Evolutionary conservation across 2,797 vertebrate genomes (phyloP).

Genomic region (Gymnodraco acuticeps): DNA sequence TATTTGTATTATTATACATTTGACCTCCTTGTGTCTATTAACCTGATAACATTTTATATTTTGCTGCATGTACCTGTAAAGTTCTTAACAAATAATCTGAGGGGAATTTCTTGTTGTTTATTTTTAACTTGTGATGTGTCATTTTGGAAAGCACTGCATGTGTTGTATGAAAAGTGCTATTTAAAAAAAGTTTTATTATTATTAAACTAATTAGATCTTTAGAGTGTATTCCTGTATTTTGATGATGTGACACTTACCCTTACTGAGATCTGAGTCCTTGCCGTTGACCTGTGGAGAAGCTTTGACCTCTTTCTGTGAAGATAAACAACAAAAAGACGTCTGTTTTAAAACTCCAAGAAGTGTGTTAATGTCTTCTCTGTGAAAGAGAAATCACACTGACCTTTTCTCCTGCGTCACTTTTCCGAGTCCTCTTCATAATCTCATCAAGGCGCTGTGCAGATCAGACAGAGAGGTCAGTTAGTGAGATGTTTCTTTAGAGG

Average conservation of each 20-base stretch:
- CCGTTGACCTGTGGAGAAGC: constrained; percentile 76
- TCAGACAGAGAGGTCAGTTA: constrained; percentile 33
- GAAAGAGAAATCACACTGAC: constrained; percentile 64
- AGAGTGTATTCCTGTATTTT: too few species aligned
- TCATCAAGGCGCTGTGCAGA: constrained; percentile 92
- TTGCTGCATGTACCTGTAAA: too few species aligned
- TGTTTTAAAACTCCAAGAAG: constrained; percentile 19
- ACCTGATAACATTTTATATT: too few species aligned
- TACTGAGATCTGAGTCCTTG: constrained; percentile 63
- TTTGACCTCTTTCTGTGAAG: constrained; percentile 80
- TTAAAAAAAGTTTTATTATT: too few species aligned
- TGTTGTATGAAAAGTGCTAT: too few species aligned
- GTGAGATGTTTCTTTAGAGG: neutral
- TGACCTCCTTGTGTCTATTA: too few species aligned
- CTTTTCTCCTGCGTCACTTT: constrained; percentile 90
- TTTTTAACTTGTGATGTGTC: too few species aligned
- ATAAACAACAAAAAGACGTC: constrained; percentile 25
- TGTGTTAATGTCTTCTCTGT: neutral
- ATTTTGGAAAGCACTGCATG: too few species aligned
- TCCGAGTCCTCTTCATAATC: constrained; percentile 98
- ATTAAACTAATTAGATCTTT: neutral
- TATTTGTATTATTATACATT: too few species aligned
- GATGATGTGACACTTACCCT: constrained; percentile 43
- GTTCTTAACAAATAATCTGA: too few species aligned
- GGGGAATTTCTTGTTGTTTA: too few species aligned